These are phyloP conservation scores for Eristalis pertinax DNA, from an alignment of 2,888 invertebrate species.

Conservation along the genomic window DNA sequence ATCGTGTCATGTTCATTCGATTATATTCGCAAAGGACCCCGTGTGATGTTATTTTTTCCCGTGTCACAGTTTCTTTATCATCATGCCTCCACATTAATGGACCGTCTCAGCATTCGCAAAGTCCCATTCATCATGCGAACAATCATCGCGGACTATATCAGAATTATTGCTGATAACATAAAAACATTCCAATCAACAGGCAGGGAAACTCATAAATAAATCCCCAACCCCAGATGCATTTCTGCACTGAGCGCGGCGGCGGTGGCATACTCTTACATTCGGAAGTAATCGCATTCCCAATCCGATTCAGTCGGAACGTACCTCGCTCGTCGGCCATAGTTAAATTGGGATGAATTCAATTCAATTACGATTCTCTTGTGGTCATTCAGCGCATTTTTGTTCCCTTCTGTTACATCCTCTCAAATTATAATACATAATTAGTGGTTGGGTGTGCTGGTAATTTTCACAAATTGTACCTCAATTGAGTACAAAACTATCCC, in stretches of 20 bases:
- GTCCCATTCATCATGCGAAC: constrained; percentile 5
- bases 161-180: constrained; percentile 52
- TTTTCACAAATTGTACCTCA: constrained; percentile 20
- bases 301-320: constrained; percentile 13
- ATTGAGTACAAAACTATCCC: constrained; percentile 55
- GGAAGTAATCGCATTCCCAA: constrained; percentile 25
- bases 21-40: neutral
- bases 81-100: neutral
- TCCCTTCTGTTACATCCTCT: constrained; percentile 7
- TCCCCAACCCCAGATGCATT: constrained; percentile 18
- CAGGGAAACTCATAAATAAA: constrained; percentile 31
- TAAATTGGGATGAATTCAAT: constrained; percentile 40
- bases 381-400: neutral
- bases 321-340: constrained; percentile 8
- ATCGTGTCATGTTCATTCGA: constrained; percentile 7
- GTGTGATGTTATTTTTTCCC: neutral
- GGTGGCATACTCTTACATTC: constrained; percentile 7
- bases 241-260: neutral
- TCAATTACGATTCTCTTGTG: constrained; percentile 30
- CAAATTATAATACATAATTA: constrained; percentile 62
- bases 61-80: neutral
- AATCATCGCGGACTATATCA: constrained; percentile 54
- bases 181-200: constrained; percentile 21
- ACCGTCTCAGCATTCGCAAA: neutral
- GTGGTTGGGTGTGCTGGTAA: constrained; percentile 26